phyloP scores from a whole-genome alignment of 1,140 invertebrate species.

The Metaphire vulgaris region DNA sequence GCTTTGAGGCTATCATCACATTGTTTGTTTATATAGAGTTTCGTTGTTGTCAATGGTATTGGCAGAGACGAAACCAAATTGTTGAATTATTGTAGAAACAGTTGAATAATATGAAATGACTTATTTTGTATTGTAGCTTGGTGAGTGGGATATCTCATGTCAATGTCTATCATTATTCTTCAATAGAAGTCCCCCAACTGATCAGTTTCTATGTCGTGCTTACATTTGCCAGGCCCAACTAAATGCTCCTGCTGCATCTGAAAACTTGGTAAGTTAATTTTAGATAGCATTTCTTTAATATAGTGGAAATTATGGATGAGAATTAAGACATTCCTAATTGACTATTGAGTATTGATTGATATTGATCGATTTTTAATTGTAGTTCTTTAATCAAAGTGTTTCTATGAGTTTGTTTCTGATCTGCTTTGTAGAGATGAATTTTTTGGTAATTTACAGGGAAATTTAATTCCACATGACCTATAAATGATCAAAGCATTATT shows the following conservation, averaged over 20 bases:
- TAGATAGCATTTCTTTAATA: neutral
- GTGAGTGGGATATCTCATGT: neutral
- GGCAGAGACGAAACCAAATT: too few species aligned
- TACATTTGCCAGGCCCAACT: neutral
- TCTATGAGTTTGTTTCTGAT: neutral
- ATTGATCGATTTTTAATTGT: neutral
- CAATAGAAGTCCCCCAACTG: neutral
- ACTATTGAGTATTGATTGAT: neutral
- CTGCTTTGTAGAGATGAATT: too few species aligned
- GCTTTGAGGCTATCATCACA: too few species aligned
- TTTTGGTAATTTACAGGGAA: too few species aligned
- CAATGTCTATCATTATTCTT: neutral
- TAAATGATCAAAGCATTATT: too few species aligned
- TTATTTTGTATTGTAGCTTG: neutral
- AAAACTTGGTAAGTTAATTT: neutral
- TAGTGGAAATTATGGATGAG: neutral
- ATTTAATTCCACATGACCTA: too few species aligned
- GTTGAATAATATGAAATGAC: too few species aligned
- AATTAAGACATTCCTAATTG: neutral
- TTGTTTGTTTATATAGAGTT: too few species aligned
- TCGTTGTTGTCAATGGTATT: too few species aligned
- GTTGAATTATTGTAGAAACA: too few species aligned
- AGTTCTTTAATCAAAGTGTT: neutral
- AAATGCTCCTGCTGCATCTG: neutral
- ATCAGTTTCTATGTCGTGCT: neutral